Evolutionary conservation across 2,888 invertebrate species (phyloP), one percentile per base, ranked within the genome.

Genomic region (Mythimna vitellina): DNA sequence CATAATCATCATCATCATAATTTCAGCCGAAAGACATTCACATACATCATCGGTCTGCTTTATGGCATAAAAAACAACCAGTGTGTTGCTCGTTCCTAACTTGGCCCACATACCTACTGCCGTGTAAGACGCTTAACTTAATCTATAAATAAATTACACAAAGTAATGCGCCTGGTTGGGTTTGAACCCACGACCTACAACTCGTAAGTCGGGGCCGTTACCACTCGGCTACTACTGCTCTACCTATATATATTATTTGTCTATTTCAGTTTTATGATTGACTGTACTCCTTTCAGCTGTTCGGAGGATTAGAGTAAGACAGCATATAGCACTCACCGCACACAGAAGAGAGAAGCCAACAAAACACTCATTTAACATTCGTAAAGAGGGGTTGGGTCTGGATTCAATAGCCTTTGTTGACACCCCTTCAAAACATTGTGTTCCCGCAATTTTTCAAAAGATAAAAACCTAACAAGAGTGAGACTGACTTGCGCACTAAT

Each of bases 251-350:
- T 2, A 12, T 22, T 17, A 2, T 22, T 25, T 35, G 4, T 62
- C 35, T 6, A 4, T 53, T n/a, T 1, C 9, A 38, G 3, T 64
- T 73, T 73, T 73, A 22, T 3, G 20, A 12, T 17, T 20, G 46
- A 74, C 46, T 75, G 67, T 74, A 74, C 75, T 8, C 29, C 1
- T 3, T 32, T 42, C 66, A 66, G 35, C 38, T 60, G 66, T 74
- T 10, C 0, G 6, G 53, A 3, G 29, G 0, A 32, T 32, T 1
- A 57, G 32, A 57, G 32, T 20, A 4, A 32, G 35, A 57, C 57
- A 32, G 57, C 3, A 20, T 4, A 20, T 10, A 57, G 32, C 57
- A 20, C 9, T 10, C 32, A 10, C 32, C 20, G 17, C 32, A 4
- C 1, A 8, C 8, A 38, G 17, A 17, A 60, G 12, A 14, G 60